Base-by-base conservation (phyloP, 2,113 vertebrate species). In the Sturnira hondurensis region DNA sequence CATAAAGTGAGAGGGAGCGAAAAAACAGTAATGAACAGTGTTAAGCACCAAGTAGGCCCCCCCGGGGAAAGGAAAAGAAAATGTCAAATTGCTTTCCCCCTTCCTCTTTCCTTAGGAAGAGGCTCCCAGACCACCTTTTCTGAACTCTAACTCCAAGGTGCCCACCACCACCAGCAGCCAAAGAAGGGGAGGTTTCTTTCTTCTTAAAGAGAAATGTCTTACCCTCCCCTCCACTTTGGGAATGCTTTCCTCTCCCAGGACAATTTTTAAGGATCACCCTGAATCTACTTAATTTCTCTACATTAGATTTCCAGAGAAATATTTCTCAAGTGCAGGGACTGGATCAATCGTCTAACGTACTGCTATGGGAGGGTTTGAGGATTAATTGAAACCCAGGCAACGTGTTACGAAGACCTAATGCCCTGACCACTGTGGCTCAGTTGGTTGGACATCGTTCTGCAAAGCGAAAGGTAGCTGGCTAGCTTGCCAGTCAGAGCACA, bases 141-240 rank as follows among this genome's bases (percentile, higher is more conserved):
- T 45, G 52, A 7, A 26, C 38, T 45, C 28, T 7, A 89, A 10
- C 14, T 43, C 63, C 50, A 67, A 20, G 54, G 47, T 86, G n/a
- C 58, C 73, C 47, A 70, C 52, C 47, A 70, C 52, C 58, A 86
- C 28, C 43, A 47, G 50, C 20, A 61, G 45, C 50, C 70, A 63
- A 96, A 81, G 78, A 63, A 84, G 22, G 63, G 36, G 1, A 61
- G 10, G n/a, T 81, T 86, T 67, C 16, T 81, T 86, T 67, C 16
- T n/a, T 84, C 17, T 78, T 82, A 54, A 73, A 94, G 67, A 85
- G 61, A 63, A 73, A 71, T 36, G 68, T 94, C 67, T 93, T 82
- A 83, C 33, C 8, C 43, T 47, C 14, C 14, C 10, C 28, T 54
- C 61, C 28, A 56, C 45, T 78, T 94, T 22, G 20, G 70, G 24